Base-by-base conservation (phyloP, 92 coral and sea anemone genomes). In the Bergia puertoricense region DNA sequence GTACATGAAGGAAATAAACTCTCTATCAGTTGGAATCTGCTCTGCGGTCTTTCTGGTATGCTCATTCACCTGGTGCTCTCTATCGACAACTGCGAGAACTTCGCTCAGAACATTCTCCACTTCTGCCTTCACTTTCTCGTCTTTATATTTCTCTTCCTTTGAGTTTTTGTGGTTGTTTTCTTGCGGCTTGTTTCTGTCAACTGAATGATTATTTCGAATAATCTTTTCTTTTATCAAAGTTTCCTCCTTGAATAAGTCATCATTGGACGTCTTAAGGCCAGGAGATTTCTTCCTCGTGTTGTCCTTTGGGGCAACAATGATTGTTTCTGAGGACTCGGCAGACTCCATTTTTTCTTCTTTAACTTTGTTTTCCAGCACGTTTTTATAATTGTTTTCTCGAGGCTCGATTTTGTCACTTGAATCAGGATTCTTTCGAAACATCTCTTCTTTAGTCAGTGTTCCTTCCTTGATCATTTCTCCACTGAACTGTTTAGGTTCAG, bases 1-100 rank as follows among this genome's bases (percentile, higher is more conserved):
- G 15, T 84, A 72, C 87, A 84, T 69, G 54, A 84, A 84, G 20
- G 79, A 69, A 72, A 84, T 22, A 72, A 84, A 84, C 23, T 84
- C 87, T 15, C 68, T 69, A 45, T 84, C 79, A 14, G 79, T 42
- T 84, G 87, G 87, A 36, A 69, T 14, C 22, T 46, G 78, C 59
- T 80, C 46, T 54, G 6, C 9, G 62, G 16, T 40, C 38, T 82
- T 82, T 23, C 15, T 38, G 8, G 44, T 40, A 11, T 30, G 22
- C 43, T 84, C 75, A 43, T 46, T 84, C 79, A 38, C 5, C 66
- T 84, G 56, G 79, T 73, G 13, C 38, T 23, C 23, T 5, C 43
- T 38, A 71, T 71, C 79, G 48, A 45, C 87, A 84, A 84, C 79
- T 22, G 79, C 38, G 48, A 84, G 78, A 68, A 84, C 56, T 23